Evolutionary conservation across 1,140 invertebrate species (phyloP).

Genomic region (Luehdorfia chinensis): DNA sequence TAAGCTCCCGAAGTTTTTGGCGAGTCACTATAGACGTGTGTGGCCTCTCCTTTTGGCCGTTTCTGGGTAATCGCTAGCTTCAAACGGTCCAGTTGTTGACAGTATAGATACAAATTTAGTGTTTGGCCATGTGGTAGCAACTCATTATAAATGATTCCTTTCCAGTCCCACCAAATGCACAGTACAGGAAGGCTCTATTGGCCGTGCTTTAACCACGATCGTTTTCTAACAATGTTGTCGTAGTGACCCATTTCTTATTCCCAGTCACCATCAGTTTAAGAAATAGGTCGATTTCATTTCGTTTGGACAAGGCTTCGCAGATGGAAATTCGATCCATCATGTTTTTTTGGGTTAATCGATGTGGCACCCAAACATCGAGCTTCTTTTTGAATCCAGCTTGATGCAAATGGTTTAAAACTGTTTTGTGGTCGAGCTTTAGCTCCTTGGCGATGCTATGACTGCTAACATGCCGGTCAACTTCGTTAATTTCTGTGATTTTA

Average conservation of each 20-base stretch:
- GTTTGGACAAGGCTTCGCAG: neutral
- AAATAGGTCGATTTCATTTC: conserved; percentile 24
- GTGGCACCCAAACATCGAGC: conserved; percentile 25
- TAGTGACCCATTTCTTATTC: too few species aligned
- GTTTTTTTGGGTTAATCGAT: conserved; percentile 13
- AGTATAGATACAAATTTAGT: too few species aligned
- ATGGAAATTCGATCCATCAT: conserved; percentile 15
- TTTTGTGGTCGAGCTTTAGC: neutral
- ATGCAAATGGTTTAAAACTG: neutral
- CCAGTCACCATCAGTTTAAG: too few species aligned
- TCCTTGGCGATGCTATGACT: neutral
- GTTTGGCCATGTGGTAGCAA: too few species aligned
- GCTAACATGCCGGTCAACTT: conserved; percentile 3
- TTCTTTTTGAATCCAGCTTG: neutral
- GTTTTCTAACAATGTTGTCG: too few species aligned
- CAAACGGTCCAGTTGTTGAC: neutral
- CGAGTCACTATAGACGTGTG: too few species aligned
- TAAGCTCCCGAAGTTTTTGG: too few species aligned
- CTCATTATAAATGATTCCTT: too few species aligned
- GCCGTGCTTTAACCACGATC: too few species aligned
- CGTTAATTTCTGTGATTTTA: conserved; percentile 17
- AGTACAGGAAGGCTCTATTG: too few species aligned
- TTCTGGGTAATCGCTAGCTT: neutral
- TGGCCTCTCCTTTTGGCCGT: neutral
- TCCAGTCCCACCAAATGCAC: too few species aligned